These are phyloP conservation scores for Calameuta filiformis DNA, from an alignment of 2,888 invertebrate species.

Conservation along the genomic window DNA sequence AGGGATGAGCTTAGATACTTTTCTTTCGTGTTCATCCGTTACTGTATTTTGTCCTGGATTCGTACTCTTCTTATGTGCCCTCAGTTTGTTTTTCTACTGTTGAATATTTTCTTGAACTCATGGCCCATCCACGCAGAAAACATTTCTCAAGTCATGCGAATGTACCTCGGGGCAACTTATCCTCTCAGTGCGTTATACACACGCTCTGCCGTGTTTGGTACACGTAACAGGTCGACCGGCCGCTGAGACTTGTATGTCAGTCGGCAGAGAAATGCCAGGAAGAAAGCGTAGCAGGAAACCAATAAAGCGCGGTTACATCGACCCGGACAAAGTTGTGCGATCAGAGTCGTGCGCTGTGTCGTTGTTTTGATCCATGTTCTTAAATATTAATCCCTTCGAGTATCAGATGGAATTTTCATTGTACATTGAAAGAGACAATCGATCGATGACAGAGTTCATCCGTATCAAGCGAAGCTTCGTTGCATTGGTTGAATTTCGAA, in stretches of 20 bases:
- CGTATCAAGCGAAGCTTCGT: background rate
- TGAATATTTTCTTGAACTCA: background rate
- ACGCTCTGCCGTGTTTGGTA: background rate
- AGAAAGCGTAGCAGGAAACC: constrained; percentile 61
- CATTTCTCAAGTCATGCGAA: background rate
- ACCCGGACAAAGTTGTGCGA: constrained; percentile 26
- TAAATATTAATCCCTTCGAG: background rate
- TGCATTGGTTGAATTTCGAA: background rate
- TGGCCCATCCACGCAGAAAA: background rate
- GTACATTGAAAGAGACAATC: background rate
- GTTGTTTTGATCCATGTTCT: background rate
- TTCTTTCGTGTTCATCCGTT: background rate
- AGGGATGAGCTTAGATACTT: background rate
- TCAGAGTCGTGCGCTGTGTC: constrained; percentile 13
- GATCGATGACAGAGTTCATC: background rate
- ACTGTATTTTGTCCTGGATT: background rate
- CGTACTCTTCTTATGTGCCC: background rate
- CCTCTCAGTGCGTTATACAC: background rate
- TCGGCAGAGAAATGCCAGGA: constrained; percentile 52
- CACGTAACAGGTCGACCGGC: background rate
- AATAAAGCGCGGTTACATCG: constrained; percentile 39
- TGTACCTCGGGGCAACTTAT: background rate
- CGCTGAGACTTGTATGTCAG: background rate
- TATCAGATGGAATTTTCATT: background rate
- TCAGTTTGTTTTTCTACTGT: background rate